phyloP scores from a whole-genome alignment of 2,113 vertebrate species.

The Dipodomys merriami region DNA sequence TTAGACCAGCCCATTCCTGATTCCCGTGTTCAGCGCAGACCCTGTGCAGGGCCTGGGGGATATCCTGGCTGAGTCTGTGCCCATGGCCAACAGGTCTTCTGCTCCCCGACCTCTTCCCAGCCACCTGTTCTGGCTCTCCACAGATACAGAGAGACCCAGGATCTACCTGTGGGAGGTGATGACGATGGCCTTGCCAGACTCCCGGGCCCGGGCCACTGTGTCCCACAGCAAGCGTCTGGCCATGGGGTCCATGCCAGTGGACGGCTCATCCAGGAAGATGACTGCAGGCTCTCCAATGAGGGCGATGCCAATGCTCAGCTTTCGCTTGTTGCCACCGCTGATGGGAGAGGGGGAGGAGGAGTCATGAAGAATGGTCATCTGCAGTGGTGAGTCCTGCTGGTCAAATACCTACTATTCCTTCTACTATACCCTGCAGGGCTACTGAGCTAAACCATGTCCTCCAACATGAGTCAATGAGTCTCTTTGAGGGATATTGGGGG shows the following conservation, averaged over 20 bases:
- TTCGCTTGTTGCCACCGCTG: conserved; percentile 97
- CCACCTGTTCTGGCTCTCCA: not conserved
- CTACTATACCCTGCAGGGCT: not conserved
- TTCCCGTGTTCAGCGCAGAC: not conserved
- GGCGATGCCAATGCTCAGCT: conserved; percentile 95
- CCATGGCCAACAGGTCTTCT: not conserved
- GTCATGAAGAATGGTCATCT: not conserved
- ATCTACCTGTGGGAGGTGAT: conserved; percentile 97
- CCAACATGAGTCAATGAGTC: not conserved
- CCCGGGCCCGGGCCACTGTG: conserved; percentile 92
- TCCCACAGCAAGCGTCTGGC: conserved; percentile 97
- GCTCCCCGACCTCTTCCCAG: not conserved
- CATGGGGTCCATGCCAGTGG: conserved; percentile 98
- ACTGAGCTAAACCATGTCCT: not conserved
- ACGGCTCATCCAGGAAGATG: conserved; percentile 95
- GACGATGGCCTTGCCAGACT: conserved; percentile 96
- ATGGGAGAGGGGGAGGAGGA: not conserved
- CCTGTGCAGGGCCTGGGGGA: not conserved
- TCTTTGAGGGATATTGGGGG: not conserved
- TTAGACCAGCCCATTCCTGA: not conserved
- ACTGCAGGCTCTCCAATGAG: conserved; percentile 96
- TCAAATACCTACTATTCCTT: not conserved
- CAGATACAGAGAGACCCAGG: no score
- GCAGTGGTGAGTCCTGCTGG: not conserved
- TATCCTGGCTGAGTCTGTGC: not conserved